phyloP scores from a whole-genome alignment of 2,888 invertebrate species.

The Alsophila aescularia region DNA sequence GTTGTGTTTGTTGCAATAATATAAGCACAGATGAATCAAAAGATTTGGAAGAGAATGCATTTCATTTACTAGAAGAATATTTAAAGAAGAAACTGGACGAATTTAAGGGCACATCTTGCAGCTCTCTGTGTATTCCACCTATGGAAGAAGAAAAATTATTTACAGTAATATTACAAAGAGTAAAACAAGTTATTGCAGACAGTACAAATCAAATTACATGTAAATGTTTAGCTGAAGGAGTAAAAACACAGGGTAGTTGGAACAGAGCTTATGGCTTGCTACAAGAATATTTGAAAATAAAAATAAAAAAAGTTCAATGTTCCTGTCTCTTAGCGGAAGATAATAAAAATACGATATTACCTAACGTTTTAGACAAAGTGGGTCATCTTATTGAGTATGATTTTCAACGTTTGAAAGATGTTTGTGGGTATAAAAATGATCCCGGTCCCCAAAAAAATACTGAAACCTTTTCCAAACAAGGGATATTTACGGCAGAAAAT shows the following conservation, averaged over 20 bases:
- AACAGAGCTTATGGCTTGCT: conserved; percentile 69
- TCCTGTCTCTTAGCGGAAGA: conserved; percentile 49
- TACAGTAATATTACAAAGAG: conserved; percentile 56
- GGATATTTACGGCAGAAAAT: conserved; percentile 35
- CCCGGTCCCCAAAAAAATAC: conserved; percentile 7
- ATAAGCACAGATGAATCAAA: conserved; percentile 47
- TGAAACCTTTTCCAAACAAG: conserved; percentile 4
- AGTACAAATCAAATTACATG: conserved; percentile 57
- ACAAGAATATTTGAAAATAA: conserved; percentile 74
- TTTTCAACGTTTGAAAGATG: conserved; percentile 64
- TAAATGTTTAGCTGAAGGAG: conserved; percentile 47
- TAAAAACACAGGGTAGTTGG: conserved; percentile 60
- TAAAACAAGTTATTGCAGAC: conserved; percentile 66
- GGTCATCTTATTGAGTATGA: conserved; percentile 69
- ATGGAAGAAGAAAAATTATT: conserved; percentile 63
- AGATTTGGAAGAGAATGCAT: conserved; percentile 71
- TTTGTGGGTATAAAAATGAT: conserved; percentile 51
- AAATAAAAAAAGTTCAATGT: conserved; percentile 70
- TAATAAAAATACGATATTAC: conserved; percentile 49
- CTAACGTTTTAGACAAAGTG: conserved; percentile 63
- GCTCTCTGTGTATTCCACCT: conserved; percentile 51
- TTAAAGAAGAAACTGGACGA: conserved; percentile 63
- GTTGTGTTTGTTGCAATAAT: conserved; percentile 61
- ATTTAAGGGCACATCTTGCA: conserved; percentile 53
- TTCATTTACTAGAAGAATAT: conserved; percentile 68